phyloP scores from a whole-genome alignment of 2,888 invertebrate species.

The Pammene aurita region DNA sequence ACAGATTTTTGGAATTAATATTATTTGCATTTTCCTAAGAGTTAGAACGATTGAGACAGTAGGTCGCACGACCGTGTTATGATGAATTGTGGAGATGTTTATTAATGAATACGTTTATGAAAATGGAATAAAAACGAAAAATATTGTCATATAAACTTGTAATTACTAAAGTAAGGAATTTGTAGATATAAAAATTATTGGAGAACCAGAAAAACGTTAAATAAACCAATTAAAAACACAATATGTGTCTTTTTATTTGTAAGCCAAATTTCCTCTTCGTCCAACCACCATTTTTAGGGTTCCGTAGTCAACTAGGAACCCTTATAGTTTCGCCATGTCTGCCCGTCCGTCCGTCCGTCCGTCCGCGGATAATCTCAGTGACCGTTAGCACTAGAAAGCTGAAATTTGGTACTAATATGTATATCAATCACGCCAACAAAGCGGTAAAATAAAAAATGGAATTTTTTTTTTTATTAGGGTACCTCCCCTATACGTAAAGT shows the following conservation, averaged over 20 bases:
- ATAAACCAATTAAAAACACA: conserved; percentile 82
- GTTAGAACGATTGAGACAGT: conserved; percentile 82
- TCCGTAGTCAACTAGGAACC: too few relatives aligned
- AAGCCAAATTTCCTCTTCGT: too few relatives aligned
- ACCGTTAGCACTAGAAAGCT: too few relatives aligned
- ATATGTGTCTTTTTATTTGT: conserved; percentile 67
- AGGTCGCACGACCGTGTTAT: conserved; percentile 82
- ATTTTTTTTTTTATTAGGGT: too few relatives aligned
- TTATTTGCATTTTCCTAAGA: conserved; percentile 83
- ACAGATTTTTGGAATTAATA: conserved; percentile 79
- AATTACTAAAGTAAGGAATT: conserved; percentile 81
- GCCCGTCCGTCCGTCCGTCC: too few relatives aligned
- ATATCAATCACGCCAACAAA: too few relatives aligned
- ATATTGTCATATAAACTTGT: conserved; percentile 83
- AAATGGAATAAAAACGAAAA: conserved; percentile 82
- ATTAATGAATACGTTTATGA: conserved; percentile 82
- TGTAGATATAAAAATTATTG: conserved; percentile 66
- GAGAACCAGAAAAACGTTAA: conserved; percentile 82
- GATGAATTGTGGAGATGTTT: conserved; percentile 81
- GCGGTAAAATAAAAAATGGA: too few relatives aligned
- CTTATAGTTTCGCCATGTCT: too few relatives aligned
- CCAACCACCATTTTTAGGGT: too few relatives aligned
- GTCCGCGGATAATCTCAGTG: too few relatives aligned
- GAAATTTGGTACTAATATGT: too few relatives aligned
- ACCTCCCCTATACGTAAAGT: too few relatives aligned